Base-by-base conservation (phyloP, 2,888 invertebrate genomes). In the Plebejus melissa region DNA sequence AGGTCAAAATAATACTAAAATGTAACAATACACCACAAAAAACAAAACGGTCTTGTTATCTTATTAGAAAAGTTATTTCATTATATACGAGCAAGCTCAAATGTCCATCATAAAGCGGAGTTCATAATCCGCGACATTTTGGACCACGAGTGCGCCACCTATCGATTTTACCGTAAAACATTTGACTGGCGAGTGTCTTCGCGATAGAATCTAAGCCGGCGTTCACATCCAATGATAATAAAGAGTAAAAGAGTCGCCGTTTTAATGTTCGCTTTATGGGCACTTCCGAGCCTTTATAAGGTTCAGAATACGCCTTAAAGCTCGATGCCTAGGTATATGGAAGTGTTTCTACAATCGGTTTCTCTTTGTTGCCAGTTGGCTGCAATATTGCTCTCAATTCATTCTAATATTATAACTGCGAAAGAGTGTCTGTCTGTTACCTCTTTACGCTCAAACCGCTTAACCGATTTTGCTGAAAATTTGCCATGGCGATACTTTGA, bases 221-320 rank as follows among this genome's bases (percentile, higher is more conserved):
- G 89, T 87, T 92, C 91, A 90, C 91, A 92, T 91, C 90, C 93
- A 93, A 93, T 93, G 90, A 93, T 91, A 93, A 93, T 93, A 93
- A 93, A 93, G 88, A 90, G 90, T 93, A 93, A 93, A 93, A 93
- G 92, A 91, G 88, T 92, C 89, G 88, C 87, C 91, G 88, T 87
- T 93, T 92, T 93, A 93, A 92, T 90, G 93, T 88, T 85, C 88
- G 85, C 89, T 93, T 93, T 93, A 93, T 91, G 88, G 90, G 86
- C 86, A 88, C 90, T 92, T 92, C 88, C 88, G 86, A 83, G 83
- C 86, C 86, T 87, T 84, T 87, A 87, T 88, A 88, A 87, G 90
- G 88, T 87, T 87, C 88, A 85, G 87, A 87, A 88, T 88, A 87
- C 85, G 86, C 83, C 65, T 65, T 88, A 88, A 87, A 90, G 88